Conservation (phyloP, 2,797 vertebrate species). For the Masticophis lateralis region DNA sequence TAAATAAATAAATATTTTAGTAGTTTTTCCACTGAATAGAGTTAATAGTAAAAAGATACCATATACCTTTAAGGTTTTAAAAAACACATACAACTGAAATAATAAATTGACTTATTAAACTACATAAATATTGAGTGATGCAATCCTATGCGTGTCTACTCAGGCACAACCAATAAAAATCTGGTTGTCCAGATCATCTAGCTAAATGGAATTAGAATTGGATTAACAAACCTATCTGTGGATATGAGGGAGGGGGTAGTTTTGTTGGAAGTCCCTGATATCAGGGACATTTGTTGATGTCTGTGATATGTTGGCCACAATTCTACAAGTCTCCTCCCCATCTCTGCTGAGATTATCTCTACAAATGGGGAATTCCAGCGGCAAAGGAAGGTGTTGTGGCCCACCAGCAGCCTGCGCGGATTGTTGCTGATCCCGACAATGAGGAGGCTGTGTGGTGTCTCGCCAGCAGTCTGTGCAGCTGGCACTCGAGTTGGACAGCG, state of each 20-base stretch:
- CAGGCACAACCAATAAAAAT: neutral
- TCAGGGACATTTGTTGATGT: neutral
- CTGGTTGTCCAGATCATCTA: too few species aligned
- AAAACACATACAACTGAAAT: neutral
- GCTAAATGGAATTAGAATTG: neutral
- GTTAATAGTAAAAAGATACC: neutral
- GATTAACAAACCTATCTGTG: too few species aligned
- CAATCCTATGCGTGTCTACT: neutral
- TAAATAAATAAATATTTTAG: neutral
- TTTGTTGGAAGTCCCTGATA: neutral
- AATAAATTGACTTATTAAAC: neutral
- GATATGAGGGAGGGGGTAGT: neutral
- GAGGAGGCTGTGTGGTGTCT: too few species aligned
- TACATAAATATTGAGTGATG: neutral
- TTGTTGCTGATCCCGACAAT: too few species aligned
- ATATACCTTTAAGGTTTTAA: neutral
- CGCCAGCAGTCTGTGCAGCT: too few species aligned
- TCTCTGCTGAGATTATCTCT: neutral
- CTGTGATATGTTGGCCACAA: neutral
- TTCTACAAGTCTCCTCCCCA: neutral
- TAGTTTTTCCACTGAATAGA: neutral
- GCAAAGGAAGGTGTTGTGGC: neutral
- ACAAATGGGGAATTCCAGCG: neutral
- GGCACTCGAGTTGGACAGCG: too few species aligned
- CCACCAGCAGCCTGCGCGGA: too few species aligned